Conservation (phyloP, 1,140 invertebrate species). For the Drosophila mayri region DNA sequence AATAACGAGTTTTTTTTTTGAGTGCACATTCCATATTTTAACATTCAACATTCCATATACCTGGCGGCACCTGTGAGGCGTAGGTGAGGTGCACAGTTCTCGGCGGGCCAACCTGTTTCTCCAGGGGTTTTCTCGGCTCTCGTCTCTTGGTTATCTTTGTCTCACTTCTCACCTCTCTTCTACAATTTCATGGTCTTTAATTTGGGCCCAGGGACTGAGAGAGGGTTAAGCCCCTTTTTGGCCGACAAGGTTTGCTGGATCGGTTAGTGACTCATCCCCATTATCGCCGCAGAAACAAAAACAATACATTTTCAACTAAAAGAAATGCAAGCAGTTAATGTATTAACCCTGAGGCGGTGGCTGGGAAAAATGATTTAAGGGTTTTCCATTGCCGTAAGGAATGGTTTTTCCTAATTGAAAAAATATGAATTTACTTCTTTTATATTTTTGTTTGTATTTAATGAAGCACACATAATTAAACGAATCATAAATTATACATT, state of each 20-base stretch:
- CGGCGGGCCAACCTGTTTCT: constrained; percentile 49
- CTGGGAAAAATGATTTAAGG: not conserved
- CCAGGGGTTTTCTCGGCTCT: not conserved
- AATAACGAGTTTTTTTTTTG: not conserved
- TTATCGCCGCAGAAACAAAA: constrained; percentile 23
- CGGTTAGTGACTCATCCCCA: constrained; percentile 53
- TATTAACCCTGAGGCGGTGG: constrained; percentile 7
- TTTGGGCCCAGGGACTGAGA: constrained; percentile 37
- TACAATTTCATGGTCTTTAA: constrained; percentile 49
- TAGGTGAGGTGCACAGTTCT: constrained; percentile 61
- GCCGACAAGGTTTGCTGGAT: constrained; percentile 60
- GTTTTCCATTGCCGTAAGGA: not conserved
- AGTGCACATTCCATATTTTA: constrained; percentile 43
- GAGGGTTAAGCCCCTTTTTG: constrained; percentile 47
- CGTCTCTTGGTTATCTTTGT: not conserved
- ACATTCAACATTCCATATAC: constrained; percentile 30
- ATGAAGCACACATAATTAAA: not conserved
- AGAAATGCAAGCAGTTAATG: constrained; percentile 30
- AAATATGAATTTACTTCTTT: not conserved
- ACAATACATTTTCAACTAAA: constrained; percentile 12
- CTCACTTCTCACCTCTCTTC: constrained; percentile 24
- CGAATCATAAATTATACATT: not conserved
- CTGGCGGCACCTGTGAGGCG: constrained; percentile 53
- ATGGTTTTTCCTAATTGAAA: constrained; percentile 13
- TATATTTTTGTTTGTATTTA: not conserved